Evolutionary conservation across 2,888 invertebrate species (phyloP).

Genomic region (Latrodectus hesperus): DNA sequence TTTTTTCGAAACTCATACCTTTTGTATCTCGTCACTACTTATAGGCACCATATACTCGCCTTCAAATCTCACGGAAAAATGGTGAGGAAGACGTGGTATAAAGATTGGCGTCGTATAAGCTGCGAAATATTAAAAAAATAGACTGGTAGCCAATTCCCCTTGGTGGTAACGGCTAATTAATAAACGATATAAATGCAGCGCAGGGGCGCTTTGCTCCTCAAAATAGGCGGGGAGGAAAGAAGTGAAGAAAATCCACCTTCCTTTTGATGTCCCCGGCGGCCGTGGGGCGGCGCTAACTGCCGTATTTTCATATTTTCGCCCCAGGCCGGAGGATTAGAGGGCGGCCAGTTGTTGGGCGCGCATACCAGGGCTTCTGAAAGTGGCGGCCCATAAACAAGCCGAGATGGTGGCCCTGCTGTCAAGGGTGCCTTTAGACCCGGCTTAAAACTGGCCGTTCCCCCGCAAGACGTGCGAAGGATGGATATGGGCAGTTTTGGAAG

Average conservation of each 20-base stretch:
- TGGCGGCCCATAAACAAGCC: constrained; percentile 52
- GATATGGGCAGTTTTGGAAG: constrained; percentile 62
- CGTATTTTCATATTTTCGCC: constrained; percentile 62
- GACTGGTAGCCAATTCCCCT: constrained; percentile 8
- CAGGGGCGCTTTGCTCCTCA: constrained; percentile 2
- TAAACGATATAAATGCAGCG: constrained; percentile 67
- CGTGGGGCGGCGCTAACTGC: constrained; percentile 49
- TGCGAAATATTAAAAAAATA: too few species aligned
- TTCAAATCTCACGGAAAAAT: too few species aligned
- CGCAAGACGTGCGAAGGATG: constrained; percentile 67
- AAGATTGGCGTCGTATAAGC: too few species aligned
- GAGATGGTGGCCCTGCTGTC: constrained; percentile 55
- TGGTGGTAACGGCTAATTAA: constrained; percentile 57
- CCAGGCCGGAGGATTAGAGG: constrained; percentile 46
- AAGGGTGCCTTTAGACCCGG: constrained; percentile 46
- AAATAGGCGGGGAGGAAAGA: neutral
- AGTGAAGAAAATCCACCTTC: neutral
- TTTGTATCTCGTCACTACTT: too few species aligned
- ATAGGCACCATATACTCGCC: too few species aligned
- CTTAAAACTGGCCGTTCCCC: constrained; percentile 42
- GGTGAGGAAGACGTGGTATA: too few species aligned
- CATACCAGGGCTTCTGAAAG: constrained; percentile 3
- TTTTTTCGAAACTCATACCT: too few species aligned
- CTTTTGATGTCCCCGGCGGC: constrained; percentile 2
- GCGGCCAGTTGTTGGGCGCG: constrained; percentile 16